Evolutionary conservation across 2,888 invertebrate genomes (phyloP).

Genomic region (Pachymerium ferrugineum): DNA sequence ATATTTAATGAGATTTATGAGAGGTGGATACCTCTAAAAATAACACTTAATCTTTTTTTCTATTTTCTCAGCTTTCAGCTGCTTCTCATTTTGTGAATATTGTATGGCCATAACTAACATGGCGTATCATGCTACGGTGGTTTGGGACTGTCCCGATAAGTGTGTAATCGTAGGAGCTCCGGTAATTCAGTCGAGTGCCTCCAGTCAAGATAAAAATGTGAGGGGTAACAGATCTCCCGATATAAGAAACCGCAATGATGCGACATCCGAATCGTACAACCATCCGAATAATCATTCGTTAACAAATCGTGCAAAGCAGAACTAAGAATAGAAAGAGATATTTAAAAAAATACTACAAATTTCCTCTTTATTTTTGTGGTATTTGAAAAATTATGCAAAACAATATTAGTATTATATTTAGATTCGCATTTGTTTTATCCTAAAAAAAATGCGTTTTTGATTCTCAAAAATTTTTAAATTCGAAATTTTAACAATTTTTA

Average conservation of each 20-base stretch:
- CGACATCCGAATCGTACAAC: neutral
- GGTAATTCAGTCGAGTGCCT: neutral
- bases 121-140: slow-evolving; percentile 83
- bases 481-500: too few species aligned
- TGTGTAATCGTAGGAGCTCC: slow-evolving; percentile 55
- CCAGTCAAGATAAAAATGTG: neutral
- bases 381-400: neutral
- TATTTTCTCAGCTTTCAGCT: slow-evolving; percentile 90
- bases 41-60: too few species aligned
- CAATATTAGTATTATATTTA: neutral
- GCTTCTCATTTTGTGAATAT: slow-evolving; percentile 91
- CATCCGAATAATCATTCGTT: neutral
- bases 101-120: slow-evolving; percentile 85
- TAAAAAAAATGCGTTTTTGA: too few species aligned
- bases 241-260: neutral
- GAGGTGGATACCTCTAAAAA: too few species aligned
- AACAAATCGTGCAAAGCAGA: neutral
- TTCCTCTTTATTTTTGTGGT: neutral
- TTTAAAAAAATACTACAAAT: neutral
- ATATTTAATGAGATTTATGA: too few species aligned
- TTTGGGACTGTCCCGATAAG: slow-evolving; percentile 78
- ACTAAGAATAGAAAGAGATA: neutral
- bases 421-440: neutral
- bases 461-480: too few species aligned
- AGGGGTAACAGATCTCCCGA: neutral